These are phyloP conservation scores for Pseudonaja textilis DNA, from an alignment of 2,113 vertebrate genomes.

Conservation along the genomic window DNA sequence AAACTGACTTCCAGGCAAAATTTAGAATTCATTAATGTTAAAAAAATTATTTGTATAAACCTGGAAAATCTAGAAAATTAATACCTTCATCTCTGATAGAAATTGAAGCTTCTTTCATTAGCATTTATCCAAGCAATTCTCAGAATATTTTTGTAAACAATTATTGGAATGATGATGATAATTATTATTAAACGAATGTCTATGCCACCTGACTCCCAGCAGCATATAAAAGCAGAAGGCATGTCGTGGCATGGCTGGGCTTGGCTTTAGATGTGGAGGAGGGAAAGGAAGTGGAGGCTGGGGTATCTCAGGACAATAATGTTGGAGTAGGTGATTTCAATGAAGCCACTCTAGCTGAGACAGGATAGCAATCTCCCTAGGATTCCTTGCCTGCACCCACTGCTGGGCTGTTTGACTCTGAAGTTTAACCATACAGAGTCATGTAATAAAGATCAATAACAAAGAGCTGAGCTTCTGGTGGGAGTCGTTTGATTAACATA, in stretches of 20 bases:
- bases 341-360: neutral
- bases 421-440: neutral
- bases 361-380: neutral
- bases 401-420: neutral
- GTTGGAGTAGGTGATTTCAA: neutral
- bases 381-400: neutral
- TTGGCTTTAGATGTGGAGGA: neutral
- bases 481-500: neutral
- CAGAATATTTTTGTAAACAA: neutral
- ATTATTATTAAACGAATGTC: neutral
- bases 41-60: neutral
- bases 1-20: neutral
- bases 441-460: neutral
- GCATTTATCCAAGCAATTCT: neutral
- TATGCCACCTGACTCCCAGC: neutral
- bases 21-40: neutral
- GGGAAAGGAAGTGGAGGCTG: neutral
- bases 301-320: neutral
- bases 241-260: neutral
- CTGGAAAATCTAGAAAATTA: neutral
- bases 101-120: neutral
- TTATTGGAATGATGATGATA: neutral
- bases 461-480: neutral
- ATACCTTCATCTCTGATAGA: neutral
- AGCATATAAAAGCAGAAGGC: neutral